Base-by-base conservation (phyloP, 2,797 vertebrate species). In the Channa striata region DNA sequence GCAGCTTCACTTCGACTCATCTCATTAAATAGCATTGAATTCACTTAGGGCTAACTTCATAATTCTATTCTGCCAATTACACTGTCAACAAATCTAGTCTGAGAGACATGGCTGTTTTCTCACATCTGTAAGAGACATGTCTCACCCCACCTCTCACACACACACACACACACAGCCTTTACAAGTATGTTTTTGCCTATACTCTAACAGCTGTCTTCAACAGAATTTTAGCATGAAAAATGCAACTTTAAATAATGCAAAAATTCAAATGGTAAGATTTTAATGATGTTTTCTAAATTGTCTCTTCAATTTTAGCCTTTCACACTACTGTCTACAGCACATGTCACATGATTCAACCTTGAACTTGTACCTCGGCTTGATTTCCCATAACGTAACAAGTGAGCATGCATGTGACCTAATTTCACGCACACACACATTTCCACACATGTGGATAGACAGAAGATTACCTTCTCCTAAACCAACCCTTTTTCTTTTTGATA, bases 41-140 rank as follows among this genome's bases (percentile, higher is more conserved):
- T 73, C 69, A 70, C 67, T 67, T 46, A 53, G 50, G 54, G 60
- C 68, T 78, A 82, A 88, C 74, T 78, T 66, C 57, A 50, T 89
- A 68, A 84, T 79, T 82, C 76, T 36, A 58, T 67, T 82, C 80
- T 68, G 64, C 59, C 82, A 87, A 89, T 92, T 87, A 91, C 52
- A 68, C 56, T 0, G 46, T 81, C 19, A 3, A 66, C 69, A 71
- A 67, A 74, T 63, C 39, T 2, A 0, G 21, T 49, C 61, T 40
- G 34, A 9, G 37, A 80, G 68, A 80, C 66, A 48, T 14, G 17
- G 67, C 17, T 14, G 43, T 79, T 87, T 89, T 83, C 76, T 92
- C 80, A 89, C 89, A 81, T 79, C 79, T 81, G 68, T 72, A 89
- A 83, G 90, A 89, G 89, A 82, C 83, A 92, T 91, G 82, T 91